Conservation (phyloP, 1,140 invertebrate species). For the Monochamus saltuarius region DNA sequence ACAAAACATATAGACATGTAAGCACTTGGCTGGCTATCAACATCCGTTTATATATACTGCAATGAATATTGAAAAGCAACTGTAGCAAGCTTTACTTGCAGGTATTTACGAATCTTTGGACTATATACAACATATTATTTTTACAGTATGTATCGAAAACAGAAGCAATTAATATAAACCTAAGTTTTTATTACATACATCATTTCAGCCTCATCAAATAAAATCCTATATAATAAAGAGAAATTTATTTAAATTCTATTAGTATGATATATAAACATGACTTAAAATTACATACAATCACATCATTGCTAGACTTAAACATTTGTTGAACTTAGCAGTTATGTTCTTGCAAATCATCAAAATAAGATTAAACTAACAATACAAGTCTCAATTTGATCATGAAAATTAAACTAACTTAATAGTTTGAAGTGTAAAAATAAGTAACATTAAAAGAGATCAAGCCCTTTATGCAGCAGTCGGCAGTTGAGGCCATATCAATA, state of each 20-base stretch:
- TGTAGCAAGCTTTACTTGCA: too few species aligned
- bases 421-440: constrained; percentile 26
- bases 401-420: neutral
- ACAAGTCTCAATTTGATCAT: too few species aligned
- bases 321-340: constrained; percentile 41
- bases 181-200: too few species aligned
- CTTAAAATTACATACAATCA: constrained; percentile 48
- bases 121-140: too few species aligned
- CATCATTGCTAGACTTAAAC: constrained; percentile 45
- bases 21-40: too few species aligned
- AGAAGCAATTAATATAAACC: too few species aligned
- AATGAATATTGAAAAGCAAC: too few species aligned
- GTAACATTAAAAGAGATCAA: constrained; percentile 46
- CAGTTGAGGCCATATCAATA: constrained; percentile 37
- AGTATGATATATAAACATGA: constrained; percentile 47
- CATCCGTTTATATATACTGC: too few species aligned
- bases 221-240: constrained; percentile 39
- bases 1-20: too few species aligned
- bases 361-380: constrained; percentile 13
- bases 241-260: constrained; percentile 46
- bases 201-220: too few species aligned
- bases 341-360: constrained; percentile 33
- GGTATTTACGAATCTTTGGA: too few species aligned
- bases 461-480: constrained; percentile 36
- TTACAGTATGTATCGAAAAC: too few species aligned